Evolutionary conservation across 2,113 vertebrate species (phyloP), one percentile per base, ranked within the genome.

Genomic region (Ptyas mucosa): DNA sequence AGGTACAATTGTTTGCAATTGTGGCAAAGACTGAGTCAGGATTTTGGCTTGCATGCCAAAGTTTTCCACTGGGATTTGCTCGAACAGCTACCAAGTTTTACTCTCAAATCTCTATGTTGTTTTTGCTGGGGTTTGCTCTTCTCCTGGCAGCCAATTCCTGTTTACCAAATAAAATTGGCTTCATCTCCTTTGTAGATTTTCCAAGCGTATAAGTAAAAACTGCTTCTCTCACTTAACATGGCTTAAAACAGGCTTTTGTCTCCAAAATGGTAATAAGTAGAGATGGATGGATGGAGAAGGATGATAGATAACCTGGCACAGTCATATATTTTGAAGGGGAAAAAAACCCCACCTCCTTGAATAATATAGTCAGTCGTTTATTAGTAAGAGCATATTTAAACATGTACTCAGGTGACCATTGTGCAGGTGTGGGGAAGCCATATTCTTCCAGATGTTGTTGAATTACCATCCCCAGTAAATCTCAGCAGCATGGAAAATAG

Each of bases 41-140:
- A 64, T 94, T 94, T 92, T 97, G 92, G 69, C 85, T 61, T 94
- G 94, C 92, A 91, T 93, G 91, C 21, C 29, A 58, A 49, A 88
- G 91, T 90, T 95, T 52, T 2, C 43, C 91, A 92, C 91, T 91
- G 87, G 49, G 87, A 85, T 55, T 95, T 96, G 26, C 53, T 95
- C 92, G 88, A 52, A 53, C 58, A 96, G 88, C 94, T 93, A 95
- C 93, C 89, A 95, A 95, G 91, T 94, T 46, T 95, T 58, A 53
- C 91, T 94, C 53, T 64, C 91, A 95, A 92, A 91, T 95, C 34
- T 93, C 89, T 92, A 53, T 95, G 61, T 88, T 91, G 51, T 90
- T 93, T 96, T 57, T 91, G 55, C 49, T 87, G 57, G 90, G 26
- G 52, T 81, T 52, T 53, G 51, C 53, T 75, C 92, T 93, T 94